Evolutionary conservation across 2,888 invertebrate species (phyloP), one percentile per base, ranked within the genome.

Genomic region (Psylliodes chrysocephalus): DNA sequence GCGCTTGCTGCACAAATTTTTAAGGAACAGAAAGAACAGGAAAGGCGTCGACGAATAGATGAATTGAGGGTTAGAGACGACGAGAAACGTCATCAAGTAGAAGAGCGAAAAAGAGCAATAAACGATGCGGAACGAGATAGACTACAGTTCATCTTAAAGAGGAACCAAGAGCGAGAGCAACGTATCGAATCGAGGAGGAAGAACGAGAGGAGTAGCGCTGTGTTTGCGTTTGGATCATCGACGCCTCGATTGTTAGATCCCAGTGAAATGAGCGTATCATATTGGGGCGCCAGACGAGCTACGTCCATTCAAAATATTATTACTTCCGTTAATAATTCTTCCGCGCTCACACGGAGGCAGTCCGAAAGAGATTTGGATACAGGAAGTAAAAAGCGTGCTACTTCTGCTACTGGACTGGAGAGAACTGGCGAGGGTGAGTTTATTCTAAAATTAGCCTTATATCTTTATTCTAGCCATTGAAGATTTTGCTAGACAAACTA

Each of bases 211-310:
- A 88, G 88, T 78, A 89, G 89, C 70, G 85, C 86, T 73, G 91
- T 91, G 60, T 95, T 94, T 84, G 95, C 95, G 59, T 95, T 95
- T 84, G 95, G 95, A 64, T 95, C 94, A 75, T 95, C 94, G 72
- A 95, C 94, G 68, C 95, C 95, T 67, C 87, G 95, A 68, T 89
- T 94, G 85, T 85, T 94, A 76, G 93, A 94, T 81, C 92, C 93
- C 59, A 88, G 90, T 66, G 93, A 94, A 80, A 89, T 91, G 72
- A 89, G 89, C 62, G 89, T 90, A 70, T 88, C 90, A 77, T 94
- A 91, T 86, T 94, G 93, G 94, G 91, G 92, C 71, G 90, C 92
- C 81, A 88, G 94, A 83, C 90, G 94, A 83, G 94, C 94, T 74
- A 94, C 94, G 79, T 94, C 94, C 79, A 94, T 93, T 73, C 92